Base-by-base conservation (phyloP, 1,140 invertebrate species). In the Drosophila sproati region DNA sequence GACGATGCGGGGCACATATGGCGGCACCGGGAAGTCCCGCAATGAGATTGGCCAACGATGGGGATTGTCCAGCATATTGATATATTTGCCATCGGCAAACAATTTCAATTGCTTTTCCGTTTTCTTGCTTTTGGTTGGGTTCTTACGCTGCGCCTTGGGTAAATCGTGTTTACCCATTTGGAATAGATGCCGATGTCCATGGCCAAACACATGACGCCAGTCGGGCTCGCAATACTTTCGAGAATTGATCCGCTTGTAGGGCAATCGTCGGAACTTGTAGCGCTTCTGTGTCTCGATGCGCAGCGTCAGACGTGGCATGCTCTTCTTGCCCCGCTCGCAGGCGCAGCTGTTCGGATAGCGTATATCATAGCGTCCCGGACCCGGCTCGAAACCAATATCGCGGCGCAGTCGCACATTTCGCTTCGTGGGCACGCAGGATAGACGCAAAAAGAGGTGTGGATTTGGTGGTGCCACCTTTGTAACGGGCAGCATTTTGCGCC, bases 71-170 rank as follows among this genome's bases (percentile, higher is more conserved):
- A 92, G 52, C 91, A 92, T 92, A 31, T 82, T 78, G 0, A 91
- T 61, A 43, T 92, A 92, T 55, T 89, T 91, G 20, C 71, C 60
- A 52, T 92, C 91, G n/a, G 83, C 81, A n/a, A 73, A 91, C 34
- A 92, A 48, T 20, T 60, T 77, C 5, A 88, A 34, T 0, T 61
- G 75, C 45, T 89, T 88, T 8, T 88, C 89, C 0, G 57, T 12
- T 54, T 86, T 88, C 10, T 90, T 88, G 31, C 45, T 52, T 2
- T 37, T 45, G 5, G 1, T 8, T 0, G 5, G 0, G 6, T 55
- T 73, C 32, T 74, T 78, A 0, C 10, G 7, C 4, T 34, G 28
- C 0, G 60, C 52, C 34, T 57, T 57, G 0, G 75, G 76, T 29
- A 54, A 43, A 51, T 78, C 75, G 0, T n/a, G 10, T 4, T 67